Evolutionary conservation across 2,888 invertebrate genomes (phyloP), one percentile per base, ranked within the genome.

Genomic region (Belgica antarctica): DNA sequence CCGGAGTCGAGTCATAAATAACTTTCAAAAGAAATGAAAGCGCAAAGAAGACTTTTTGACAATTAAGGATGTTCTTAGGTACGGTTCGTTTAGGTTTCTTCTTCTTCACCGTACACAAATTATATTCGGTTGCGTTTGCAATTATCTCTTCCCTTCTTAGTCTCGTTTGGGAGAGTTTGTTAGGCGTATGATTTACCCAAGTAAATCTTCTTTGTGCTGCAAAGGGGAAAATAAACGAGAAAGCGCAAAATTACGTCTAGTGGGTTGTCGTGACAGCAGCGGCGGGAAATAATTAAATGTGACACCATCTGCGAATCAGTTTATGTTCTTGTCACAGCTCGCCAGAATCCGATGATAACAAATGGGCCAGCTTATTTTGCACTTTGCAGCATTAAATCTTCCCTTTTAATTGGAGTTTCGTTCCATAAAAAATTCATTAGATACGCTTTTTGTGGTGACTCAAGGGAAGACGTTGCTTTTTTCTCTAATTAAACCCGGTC

Each of bases 391-490:
- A 41, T 12, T n/a, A 31, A 7, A 31, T 31, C 41, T 41, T n/a
- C 15, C 41, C 12, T 41, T 41, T 41, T 15, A 41, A n/a, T 15
- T 3, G n/a, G 5, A 10, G 41, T 12, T 15, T 41, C n/a, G n/a
- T n/a, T n/a, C n/a, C 41, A 41, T 41, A 15, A 41, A 41, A n/a
- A 41, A 41, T 41, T 41, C 41, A 41, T 41, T 41, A 41, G 41
- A n/a, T n/a, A n/a, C n/a, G n/a, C n/a, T n/a, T n/a, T n/a, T n/a
- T n/a, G n/a, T n/a, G n/a, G n/a, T n/a, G n/a, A n/a, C n/a, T n/a
- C n/a, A n/a, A n/a, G n/a, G n/a, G n/a, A n/a, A n/a, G n/a, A n/a
- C n/a, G n/a, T n/a, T n/a, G n/a, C n/a, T n/a, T n/a, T n/a, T n/a
- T n/a, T n/a, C n/a, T n/a, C 41, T 41, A 41, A 41, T 41, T 41